A percentile compares a stretch with the other conserved stretches of the same genome.
Evolutionary conservation across 1,140 invertebrate genomes (phyloP).

Genomic region (Scaptomyza montana): DNA sequence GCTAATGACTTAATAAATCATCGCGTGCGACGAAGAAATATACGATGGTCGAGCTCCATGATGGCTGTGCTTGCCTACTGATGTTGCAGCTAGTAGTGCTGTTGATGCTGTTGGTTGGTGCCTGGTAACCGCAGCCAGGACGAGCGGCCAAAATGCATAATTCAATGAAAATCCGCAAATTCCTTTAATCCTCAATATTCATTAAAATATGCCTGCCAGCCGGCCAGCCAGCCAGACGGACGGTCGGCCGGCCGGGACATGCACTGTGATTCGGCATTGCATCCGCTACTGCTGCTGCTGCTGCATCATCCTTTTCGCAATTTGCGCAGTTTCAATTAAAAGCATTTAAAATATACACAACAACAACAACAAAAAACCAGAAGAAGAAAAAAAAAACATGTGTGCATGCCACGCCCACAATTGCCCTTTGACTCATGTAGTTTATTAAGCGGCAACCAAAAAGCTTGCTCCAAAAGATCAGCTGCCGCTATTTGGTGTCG

Average conservation of each 20-base stretch:
- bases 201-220: constrained; percentile 80
- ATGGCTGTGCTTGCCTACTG: neutral
- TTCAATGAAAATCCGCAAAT: constrained; percentile 84
- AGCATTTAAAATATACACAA: constrained; percentile 58
- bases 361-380: too few relatives aligned
- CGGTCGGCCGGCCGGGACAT: neutral
- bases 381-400: neutral
- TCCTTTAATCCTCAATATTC: constrained; percentile 84
- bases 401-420: constrained; percentile 26
- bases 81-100: constrained; percentile 33
- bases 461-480: constrained; percentile 37
- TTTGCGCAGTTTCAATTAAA: constrained; percentile 69
- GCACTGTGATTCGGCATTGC: constrained; percentile 32
- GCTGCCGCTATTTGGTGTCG: constrained; percentile 11
- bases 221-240: constrained; percentile 48
- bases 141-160: constrained; percentile 76
- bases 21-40: constrained; percentile 81
- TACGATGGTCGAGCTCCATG: constrained; percentile 50
- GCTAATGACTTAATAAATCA: constrained; percentile 84
- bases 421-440: constrained; percentile 44
- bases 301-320: constrained; percentile 12
- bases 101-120: constrained; percentile 20
- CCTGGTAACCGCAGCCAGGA: constrained; percentile 41
- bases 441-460: constrained; percentile 73
- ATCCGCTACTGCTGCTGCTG: constrained; percentile 32